These are phyloP conservation scores for Garrulus glandarius DNA, from an alignment of 2,797 vertebrate genomes.

Conservation along the genomic window DNA sequence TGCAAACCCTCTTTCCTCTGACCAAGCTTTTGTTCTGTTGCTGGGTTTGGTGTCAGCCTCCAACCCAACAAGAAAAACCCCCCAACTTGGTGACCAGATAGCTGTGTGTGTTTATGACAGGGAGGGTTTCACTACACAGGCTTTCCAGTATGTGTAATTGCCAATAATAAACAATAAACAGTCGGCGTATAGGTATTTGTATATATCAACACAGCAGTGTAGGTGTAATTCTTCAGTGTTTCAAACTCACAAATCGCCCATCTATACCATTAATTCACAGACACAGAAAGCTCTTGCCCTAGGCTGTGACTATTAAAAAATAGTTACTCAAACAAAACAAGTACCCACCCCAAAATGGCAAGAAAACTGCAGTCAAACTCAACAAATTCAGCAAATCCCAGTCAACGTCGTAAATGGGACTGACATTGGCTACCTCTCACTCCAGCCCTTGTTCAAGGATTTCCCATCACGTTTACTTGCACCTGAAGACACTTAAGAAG, in stretches of 20 bases:
- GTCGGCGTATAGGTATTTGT: not conserved
- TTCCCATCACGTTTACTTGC: not conserved
- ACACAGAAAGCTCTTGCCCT: not conserved
- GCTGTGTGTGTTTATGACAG: not conserved
- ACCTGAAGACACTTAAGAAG: not conserved
- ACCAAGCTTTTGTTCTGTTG: constrained; percentile 44
- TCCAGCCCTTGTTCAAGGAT: not conserved
- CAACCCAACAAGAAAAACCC: not conserved
- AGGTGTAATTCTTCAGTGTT: not conserved
- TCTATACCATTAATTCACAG: not conserved
- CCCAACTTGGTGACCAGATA: not conserved
- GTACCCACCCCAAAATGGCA: not conserved
- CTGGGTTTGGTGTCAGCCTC: not conserved
- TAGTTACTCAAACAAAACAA: not conserved
- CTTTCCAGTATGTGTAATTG: not conserved
- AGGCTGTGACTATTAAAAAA: not conserved
- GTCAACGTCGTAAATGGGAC: not conserved
- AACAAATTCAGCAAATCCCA: not conserved
- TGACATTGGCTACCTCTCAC: not conserved
- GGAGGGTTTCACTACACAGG: not conserved
- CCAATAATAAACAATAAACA: not conserved
- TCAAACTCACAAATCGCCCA: not conserved
- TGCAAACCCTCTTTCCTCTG: constrained; percentile 27
- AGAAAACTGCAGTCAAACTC: not conserved
- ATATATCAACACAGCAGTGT: not conserved